These are phyloP conservation scores for Aselliscus stoliczkanus DNA, from an alignment of 2,797 vertebrate genomes.

Conservation along the genomic window DNA sequence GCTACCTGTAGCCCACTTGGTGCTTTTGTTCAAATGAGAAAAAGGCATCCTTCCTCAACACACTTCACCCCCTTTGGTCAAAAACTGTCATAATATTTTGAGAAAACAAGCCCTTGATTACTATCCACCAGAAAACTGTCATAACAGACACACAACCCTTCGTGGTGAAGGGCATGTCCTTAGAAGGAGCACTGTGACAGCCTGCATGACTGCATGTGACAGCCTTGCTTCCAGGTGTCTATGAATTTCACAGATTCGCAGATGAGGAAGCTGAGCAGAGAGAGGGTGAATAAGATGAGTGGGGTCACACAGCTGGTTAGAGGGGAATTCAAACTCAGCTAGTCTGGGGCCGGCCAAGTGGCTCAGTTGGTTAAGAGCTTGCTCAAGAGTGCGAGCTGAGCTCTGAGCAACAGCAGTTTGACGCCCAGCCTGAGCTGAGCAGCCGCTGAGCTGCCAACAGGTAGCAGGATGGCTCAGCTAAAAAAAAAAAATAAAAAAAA, in stretches of 20 bases:
- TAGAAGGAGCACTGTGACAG: neutral
- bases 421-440: no score
- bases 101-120: neutral
- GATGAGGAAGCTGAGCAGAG: neutral
- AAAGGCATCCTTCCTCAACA: neutral
- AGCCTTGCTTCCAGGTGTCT: neutral
- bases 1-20: neutral
- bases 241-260: neutral
- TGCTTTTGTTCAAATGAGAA: neutral
- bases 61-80: neutral
- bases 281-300: neutral
- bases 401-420: no score
- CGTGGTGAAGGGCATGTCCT: neutral
- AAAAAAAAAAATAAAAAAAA: no score
- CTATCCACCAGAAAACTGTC: neutral
- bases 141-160: neutral
- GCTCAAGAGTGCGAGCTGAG: no score
- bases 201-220: neutral
- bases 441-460: no score
- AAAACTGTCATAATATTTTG: neutral
- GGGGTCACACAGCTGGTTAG: neutral
- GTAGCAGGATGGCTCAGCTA: no score
- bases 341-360: no score
- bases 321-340: neutral
- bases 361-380: no score